These are phyloP conservation scores for Sebastes oblongus DNA, from an alignment of 2,797 vertebrate genomes.

Conservation along the genomic window DNA sequence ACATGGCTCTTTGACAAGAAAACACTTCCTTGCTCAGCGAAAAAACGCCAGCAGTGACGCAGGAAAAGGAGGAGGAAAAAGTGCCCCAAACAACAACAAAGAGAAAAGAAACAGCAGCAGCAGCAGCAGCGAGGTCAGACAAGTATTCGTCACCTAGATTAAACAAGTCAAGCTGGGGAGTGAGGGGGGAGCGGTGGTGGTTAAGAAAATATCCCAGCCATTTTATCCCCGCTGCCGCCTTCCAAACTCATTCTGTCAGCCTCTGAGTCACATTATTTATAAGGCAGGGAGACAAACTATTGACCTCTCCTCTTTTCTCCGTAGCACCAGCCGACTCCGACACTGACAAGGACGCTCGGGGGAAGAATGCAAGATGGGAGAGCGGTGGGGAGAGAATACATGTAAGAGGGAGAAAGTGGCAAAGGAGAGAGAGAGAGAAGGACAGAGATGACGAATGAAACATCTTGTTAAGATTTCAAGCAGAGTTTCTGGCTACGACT, in stretches of 20 bases:
- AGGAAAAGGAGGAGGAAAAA: slow-evolving; percentile 24
- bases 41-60: slow-evolving; percentile 59
- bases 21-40: slow-evolving; percentile 63
- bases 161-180: slow-evolving; percentile 47
- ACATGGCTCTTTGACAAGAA: slow-evolving; percentile 75
- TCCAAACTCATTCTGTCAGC: slow-evolving; percentile 70
- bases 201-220: slow-evolving; percentile 62
- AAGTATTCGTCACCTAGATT: slow-evolving; percentile 64
- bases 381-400: not conserved
- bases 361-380: slow-evolving; percentile 47
- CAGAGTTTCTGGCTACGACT: slow-evolving; percentile 5
- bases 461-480: slow-evolving; percentile 33
- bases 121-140: slow-evolving; percentile 58
- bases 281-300: slow-evolving; percentile 75
- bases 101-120: slow-evolving; percentile 9
- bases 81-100: slow-evolving; percentile 51
- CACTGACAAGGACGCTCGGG: slow-evolving; percentile 68
- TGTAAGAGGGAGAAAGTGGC: slow-evolving; percentile 8
- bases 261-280: slow-evolving; percentile 78
- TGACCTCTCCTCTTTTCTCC: slow-evolving; percentile 72
- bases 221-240: slow-evolving; percentile 57
- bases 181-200: not conserved
- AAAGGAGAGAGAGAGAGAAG: slow-evolving; percentile 1
- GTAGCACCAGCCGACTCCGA: slow-evolving; percentile 64
- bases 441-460: slow-evolving; percentile 27